Conservation (phyloP, 2,113 vertebrate species). For the Stigmatopora nigra region DNA sequence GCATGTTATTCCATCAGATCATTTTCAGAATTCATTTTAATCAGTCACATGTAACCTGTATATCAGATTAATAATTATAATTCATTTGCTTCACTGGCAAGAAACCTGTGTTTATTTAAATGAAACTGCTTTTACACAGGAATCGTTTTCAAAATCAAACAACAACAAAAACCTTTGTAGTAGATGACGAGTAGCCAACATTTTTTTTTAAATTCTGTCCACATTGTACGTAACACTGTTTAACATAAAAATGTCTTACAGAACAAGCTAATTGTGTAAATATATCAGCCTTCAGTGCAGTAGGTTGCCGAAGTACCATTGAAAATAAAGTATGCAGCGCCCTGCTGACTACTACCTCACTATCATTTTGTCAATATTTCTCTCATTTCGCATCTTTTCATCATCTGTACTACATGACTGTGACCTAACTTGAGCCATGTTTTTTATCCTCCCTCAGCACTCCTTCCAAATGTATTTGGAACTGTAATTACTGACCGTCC, state of each 20-base stretch:
- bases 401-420: slow-evolving; percentile 35
- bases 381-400: slow-evolving; percentile 39
- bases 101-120: slow-evolving; percentile 37
- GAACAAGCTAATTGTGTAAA: slow-evolving; percentile 59
- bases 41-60: slow-evolving; percentile 39
- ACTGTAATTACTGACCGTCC: slow-evolving; percentile 43
- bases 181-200: slow-evolving; percentile 24
- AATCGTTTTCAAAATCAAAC: slow-evolving; percentile 34
- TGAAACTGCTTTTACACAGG: slow-evolving; percentile 34
- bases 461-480: slow-evolving; percentile 65
- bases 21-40: slow-evolving; percentile 39
- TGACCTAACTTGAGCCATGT: slow-evolving; percentile 53
- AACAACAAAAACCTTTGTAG: slow-evolving; percentile 39
- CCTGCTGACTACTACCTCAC: slow-evolving; percentile 73
- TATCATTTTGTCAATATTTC: slow-evolving; percentile 52
- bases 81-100: slow-evolving; percentile 42
- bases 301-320: slow-evolving; percentile 61
- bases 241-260: slow-evolving; percentile 49
- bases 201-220: slow-evolving; percentile 14
- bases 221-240: slow-evolving; percentile 38
- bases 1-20: slow-evolving; percentile 52
- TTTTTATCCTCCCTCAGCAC: slow-evolving; percentile 39
- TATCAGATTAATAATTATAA: slow-evolving; percentile 39
- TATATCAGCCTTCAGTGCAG: slow-evolving; percentile 52
- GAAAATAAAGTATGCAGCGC: slow-evolving; percentile 65